Evolutionary conservation across 2,888 invertebrate species (phyloP).

Genomic region (Mellilla xanthometata): DNA sequence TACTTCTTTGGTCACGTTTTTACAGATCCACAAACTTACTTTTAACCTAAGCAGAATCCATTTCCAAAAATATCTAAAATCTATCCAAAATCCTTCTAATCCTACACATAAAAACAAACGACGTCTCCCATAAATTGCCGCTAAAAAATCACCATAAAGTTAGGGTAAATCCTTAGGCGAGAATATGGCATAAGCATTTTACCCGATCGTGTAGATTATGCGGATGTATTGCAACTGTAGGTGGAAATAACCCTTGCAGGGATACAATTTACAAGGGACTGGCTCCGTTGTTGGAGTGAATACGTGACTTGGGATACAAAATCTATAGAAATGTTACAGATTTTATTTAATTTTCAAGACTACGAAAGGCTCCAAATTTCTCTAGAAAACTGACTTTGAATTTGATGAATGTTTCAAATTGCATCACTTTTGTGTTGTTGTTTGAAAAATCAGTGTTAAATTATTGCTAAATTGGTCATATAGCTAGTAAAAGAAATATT

Average conservation of each 20-base stretch:
- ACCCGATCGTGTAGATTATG: slow-evolving; percentile 52
- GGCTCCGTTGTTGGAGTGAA: slow-evolving; percentile 37
- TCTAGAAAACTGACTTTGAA: no score
- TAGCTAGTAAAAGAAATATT: no score
- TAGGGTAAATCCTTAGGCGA: slow-evolving; percentile 48
- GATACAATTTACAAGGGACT: slow-evolving; percentile 34
- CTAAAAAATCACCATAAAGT: slow-evolving; percentile 49
- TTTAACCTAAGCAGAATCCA: no score
- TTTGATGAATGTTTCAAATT: no score
- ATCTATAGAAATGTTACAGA: no score
- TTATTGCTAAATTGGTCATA: no score
- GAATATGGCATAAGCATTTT: slow-evolving; percentile 53
- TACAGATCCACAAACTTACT: no score
- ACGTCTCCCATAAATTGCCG: slow-evolving; percentile 33
- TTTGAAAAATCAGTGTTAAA: no score
- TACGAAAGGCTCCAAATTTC: no score
- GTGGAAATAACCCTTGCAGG: slow-evolving; percentile 48
- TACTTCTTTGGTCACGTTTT: no score
- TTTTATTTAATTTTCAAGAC: no score
- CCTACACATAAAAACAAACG: slow-evolving; percentile 62
- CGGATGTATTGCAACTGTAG: slow-evolving; percentile 21
- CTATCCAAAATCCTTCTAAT: slow-evolving; percentile 35
- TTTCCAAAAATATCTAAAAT: slow-evolving; percentile 24
- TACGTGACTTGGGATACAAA: slow-evolving; percentile 10
- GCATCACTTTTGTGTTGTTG: no score